Evolutionary conservation across 1,140 invertebrate species (phyloP).

Genomic region (Triops longicaudatus): DNA sequence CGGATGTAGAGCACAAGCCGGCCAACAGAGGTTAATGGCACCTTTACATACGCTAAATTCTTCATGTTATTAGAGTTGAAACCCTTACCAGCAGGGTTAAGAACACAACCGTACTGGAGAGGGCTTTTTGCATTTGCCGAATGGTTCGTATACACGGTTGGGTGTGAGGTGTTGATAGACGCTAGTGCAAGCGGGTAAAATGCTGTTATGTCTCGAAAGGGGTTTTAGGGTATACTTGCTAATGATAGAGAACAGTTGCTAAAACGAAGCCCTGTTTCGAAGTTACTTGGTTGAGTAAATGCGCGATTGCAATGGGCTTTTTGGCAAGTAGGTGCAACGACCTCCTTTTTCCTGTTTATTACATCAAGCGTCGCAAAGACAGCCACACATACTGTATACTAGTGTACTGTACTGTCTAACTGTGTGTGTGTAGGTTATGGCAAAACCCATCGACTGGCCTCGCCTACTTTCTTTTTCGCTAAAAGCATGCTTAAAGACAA

Average conservation of each 20-base stretch:
- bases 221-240: slow-evolving; percentile 3
- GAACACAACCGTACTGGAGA: not conserved
- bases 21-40: not conserved
- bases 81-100: not conserved
- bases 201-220: not conserved
- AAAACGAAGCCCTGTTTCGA: not conserved
- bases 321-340: slow-evolving; percentile 6
- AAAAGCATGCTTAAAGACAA: not conserved
- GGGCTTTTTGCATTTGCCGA: not conserved
- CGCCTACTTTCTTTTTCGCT: slow-evolving; percentile 1
- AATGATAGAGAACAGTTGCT: slow-evolving; percentile 12
- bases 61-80: not conserved
- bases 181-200: not conserved
- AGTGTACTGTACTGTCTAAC: too few species aligned
- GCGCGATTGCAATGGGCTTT: not conserved
- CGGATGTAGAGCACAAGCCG: not conserved
- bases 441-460: not conserved
- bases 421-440: too few species aligned
- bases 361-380: not conserved
- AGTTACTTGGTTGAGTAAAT: not conserved
- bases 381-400: not conserved
- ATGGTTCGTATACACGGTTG: not conserved
- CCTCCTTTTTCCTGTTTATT: slow-evolving; percentile 12
- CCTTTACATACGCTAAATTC: not conserved
- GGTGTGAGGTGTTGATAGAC: not conserved